Base-by-base conservation (phyloP, 2,888 invertebrate species). In the Noctua pronuba region DNA sequence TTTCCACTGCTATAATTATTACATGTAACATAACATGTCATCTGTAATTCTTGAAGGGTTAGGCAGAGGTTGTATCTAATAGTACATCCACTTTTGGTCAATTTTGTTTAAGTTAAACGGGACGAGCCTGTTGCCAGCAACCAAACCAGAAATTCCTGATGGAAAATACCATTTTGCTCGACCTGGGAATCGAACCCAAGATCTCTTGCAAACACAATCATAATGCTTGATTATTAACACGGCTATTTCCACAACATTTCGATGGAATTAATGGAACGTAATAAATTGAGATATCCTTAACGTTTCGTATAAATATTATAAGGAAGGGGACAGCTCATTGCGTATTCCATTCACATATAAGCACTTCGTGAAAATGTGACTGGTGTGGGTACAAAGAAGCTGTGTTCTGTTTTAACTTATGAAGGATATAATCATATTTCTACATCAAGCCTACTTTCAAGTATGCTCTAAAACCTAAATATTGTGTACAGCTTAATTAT, bases 321-420 rank as follows among this genome's bases (percentile, higher is more conserved):
- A 90, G 90, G 89, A 92, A 91, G 92, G 93, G 93, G 92, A 91
- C 89, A 88, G 82, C 92, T 92, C 92, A 94, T 95, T 92, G 88
- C 79, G 91, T 94, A 95, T 95, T 95, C 95, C 85, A 86, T 84
- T 83, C 94, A 91, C 95, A 94, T 91, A 89, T 89, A 88, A 91
- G 89, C 91, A 92, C 94, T 94, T 92, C 91, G 93, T 90, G 93
- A 92, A 93, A 94, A 94, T 94, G 93, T 94, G 93, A 91, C 90
- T 88, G 87, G 85, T 81, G 70, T 82, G 89, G 83, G 87, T 87
- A 91, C 87, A 88, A 84, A 87, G 88, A 88, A 86, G 87, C 87
- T 85, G 88, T 86, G 85, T 88, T 88, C 86, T 89, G 77, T 88
- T 86, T 85, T 84, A 86, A 84, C 85, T 83, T 85, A 86, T 80